Conservation (phyloP, 1,140 invertebrate genomes). For the Akabosia matsudoensis region DNA sequence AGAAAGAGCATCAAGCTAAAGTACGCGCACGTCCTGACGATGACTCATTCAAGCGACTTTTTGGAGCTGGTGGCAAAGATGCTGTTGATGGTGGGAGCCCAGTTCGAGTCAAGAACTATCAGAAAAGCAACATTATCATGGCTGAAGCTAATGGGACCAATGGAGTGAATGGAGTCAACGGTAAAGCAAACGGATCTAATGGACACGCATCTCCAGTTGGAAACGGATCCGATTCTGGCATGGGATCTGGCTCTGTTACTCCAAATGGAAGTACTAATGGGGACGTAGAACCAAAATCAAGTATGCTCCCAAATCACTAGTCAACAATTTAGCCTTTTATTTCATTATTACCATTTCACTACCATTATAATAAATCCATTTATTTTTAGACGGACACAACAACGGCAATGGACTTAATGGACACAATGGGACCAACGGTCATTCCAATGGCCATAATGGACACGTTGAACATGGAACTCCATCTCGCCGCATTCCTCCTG, state of each 20-base stretch:
- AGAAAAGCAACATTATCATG: conserved; percentile 50
- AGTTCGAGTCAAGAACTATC: conserved; percentile 49
- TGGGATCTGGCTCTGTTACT: conserved; percentile 35
- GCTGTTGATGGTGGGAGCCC: conserved; percentile 41
- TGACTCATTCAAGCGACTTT: conserved; percentile 57
- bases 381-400: conserved; percentile 23
- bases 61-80: conserved; percentile 52
- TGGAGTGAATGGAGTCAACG: conserved; percentile 56
- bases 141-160: conserved; percentile 50
- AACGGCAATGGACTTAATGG: conserved; percentile 49
- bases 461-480: conserved; percentile 42
- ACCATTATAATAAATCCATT: neutral
- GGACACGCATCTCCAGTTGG: neutral
- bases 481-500: conserved; percentile 55
- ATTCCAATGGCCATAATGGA: conserved; percentile 48
- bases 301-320: neutral
- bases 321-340: neutral
- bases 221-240: conserved; percentile 29
- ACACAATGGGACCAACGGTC: conserved; percentile 36
- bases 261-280: conserved; percentile 24
- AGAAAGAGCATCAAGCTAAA: conserved; percentile 45
- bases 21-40: conserved; percentile 54
- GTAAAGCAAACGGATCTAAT: conserved; percentile 48
- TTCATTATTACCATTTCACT: conserved; percentile 10
- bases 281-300: conserved; percentile 10